These are phyloP conservation scores for Gymnothorax javanicus DNA, from an alignment of 2,797 vertebrate species.

Conservation along the genomic window DNA sequence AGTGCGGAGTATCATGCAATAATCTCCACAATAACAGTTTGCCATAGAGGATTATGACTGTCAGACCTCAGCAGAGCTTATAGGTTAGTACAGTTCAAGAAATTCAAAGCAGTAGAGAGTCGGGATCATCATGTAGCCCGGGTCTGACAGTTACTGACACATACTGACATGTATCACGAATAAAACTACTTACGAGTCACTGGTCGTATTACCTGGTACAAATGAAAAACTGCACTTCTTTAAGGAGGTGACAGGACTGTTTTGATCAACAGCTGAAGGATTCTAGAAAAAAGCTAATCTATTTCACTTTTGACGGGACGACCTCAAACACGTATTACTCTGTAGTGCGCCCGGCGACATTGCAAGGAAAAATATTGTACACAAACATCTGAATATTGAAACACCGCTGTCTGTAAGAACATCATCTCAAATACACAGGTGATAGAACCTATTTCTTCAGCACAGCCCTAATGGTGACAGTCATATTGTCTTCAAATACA, in stretches of 20 bases:
- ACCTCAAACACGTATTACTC: conserved; percentile 48
- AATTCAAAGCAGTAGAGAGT: not conserved
- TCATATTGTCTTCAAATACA: not conserved
- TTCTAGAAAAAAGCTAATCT: conserved; percentile 43
- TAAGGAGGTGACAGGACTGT: conserved; percentile 28
- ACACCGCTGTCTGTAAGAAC: conserved; percentile 48
- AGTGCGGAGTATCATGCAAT: conserved; percentile 10
- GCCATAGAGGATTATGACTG: conserved; percentile 21
- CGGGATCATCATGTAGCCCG: not conserved
- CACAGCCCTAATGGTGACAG: not conserved
- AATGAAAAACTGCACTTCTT: conserved; percentile 40
- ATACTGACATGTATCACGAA: not conserved
- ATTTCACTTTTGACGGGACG: conserved; percentile 56
- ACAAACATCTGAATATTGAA: conserved; percentile 55
- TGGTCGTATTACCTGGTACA: conserved; percentile 25
- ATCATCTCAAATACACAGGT: not conserved
- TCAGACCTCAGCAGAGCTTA: not conserved
- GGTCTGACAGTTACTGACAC: conserved; percentile 2
- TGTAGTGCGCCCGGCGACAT: conserved; percentile 50
- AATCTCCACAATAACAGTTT: conserved; percentile 11
- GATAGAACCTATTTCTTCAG: not conserved
- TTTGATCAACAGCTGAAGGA: conserved; percentile 36
- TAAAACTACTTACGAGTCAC: not conserved
- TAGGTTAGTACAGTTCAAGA: not conserved
- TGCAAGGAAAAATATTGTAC: conserved; percentile 55